These are phyloP conservation scores for Lathronympha strigana DNA, from an alignment of 2,888 invertebrate species.

Conservation along the genomic window DNA sequence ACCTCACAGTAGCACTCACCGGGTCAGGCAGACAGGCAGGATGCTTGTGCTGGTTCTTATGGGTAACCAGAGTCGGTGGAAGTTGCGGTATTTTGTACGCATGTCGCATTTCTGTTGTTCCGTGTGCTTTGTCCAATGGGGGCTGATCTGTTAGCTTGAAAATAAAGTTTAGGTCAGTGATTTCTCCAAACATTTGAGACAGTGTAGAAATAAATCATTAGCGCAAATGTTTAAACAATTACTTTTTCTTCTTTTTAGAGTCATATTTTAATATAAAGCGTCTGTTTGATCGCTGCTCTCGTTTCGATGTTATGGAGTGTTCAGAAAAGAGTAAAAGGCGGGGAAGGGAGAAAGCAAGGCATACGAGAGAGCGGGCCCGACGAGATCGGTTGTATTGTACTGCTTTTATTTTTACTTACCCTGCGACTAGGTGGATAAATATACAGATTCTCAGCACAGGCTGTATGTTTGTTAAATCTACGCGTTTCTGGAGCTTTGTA, in stretches of 20 bases:
- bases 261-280: too few species aligned
- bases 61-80: constrained; percentile 60
- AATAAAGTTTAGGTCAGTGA: neutral
- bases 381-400: too few species aligned
- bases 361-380: too few species aligned
- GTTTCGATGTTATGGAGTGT: too few species aligned
- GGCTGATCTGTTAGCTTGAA: constrained; percentile 62
- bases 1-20: constrained; percentile 51
- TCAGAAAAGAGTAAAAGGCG: too few species aligned
- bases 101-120: constrained; percentile 65
- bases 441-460: constrained; percentile 63
- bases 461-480: constrained; percentile 67
- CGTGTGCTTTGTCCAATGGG: constrained; percentile 60
- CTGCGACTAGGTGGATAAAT: constrained; percentile 63
- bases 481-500: constrained; percentile 62
- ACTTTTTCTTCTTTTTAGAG: too few species aligned
- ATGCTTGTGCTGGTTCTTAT: constrained; percentile 68
- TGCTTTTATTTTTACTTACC: constrained; percentile 57
- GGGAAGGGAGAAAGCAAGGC: too few species aligned
- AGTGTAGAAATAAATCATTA: too few species aligned
- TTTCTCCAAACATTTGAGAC: neutral
- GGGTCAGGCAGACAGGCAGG: constrained; percentile 54
- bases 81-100: constrained; percentile 55
- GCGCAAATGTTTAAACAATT: too few species aligned
- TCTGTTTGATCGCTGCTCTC: too few species aligned